Base-by-base conservation (phyloP, 2,888 invertebrate genomes). In the Drosophila nigricruria region DNA sequence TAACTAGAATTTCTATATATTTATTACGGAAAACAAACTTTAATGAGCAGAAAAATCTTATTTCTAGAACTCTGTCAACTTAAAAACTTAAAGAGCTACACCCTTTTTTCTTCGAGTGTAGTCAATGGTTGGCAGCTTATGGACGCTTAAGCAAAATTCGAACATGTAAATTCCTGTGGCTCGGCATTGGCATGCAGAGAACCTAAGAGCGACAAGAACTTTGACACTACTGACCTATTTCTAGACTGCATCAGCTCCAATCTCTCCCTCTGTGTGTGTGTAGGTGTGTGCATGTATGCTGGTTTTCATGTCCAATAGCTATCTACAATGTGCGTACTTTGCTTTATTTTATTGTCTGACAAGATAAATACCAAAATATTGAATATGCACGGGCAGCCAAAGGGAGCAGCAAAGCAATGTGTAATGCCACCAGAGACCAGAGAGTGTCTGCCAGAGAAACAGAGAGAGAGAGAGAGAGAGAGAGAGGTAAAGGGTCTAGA, bases 311-410 rank as follows among this genome's bases (percentile, higher is more conserved):
- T 58, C 38, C 63, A 73, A 61, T 62, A 54, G 62, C 60, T 53
- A 61, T 45, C 52, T 50, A 59, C 67, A 73, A 61, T 73, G 68
- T 82, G 83, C 80, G 80, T 76, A 77, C 77, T 90, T 77, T 88
- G 77, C 87, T 86, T 86, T 90, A 88, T 90, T 87, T 90, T 90
- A 90, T 86, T 90, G 90, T 90, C 90, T 71, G 81, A 88, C 90
- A 87, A 88, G 86, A 90, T 88, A 87, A 87, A 87, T 88, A 86
- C 90, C 86, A 70, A 87, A 90, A 87, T 87, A 87, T 87, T 90
- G 81, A 90, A 87, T 82, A 81, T 72, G 75, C 77, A 58, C 52
- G 59, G 61, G 42, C 75, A 75, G 63, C 57, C 70, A 59, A 60
- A 65, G 70, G 63, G 54, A 57, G 25, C 20, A 6, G 12, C 43